Percentiles rank a stretch among this genome's conserved stretches.
These are phyloP conservation scores for Pyrocoelia pectoralis DNA, from an alignment of 2,888 invertebrate species.

Conservation along the genomic window DNA sequence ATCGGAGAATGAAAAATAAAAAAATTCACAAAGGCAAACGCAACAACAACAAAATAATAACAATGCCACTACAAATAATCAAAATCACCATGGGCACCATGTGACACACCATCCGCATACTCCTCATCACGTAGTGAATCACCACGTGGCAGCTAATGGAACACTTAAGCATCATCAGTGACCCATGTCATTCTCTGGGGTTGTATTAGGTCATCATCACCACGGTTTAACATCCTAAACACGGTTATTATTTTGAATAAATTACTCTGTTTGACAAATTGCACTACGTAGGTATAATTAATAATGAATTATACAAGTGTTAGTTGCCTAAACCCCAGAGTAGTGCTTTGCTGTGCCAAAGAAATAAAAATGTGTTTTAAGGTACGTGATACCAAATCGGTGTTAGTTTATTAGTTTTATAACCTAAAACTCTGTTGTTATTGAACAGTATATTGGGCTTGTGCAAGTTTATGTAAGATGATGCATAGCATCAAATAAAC, in stretches of 20 bases:
- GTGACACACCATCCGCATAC: slow-evolving; percentile 73
- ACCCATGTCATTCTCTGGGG: slow-evolving; percentile 86
- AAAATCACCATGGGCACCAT: slow-evolving; percentile 76
- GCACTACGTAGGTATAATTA: slow-evolving; percentile 22
- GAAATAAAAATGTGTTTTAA: slow-evolving; percentile 48
- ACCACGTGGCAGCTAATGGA: slow-evolving; percentile 72
- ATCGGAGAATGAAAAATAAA: slow-evolving; percentile 99
- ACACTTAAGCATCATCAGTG: slow-evolving; percentile 82
- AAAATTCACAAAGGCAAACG: slow-evolving; percentile 90
- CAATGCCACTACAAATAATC: slow-evolving; percentile 79
- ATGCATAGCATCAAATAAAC: slow-evolving; percentile 52
- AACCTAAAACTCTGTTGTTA: slow-evolving; percentile 37
- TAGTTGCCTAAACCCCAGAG: slow-evolving; percentile 50
- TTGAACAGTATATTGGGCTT: slow-evolving; percentile 53
- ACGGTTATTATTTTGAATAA: slow-evolving; percentile 36
- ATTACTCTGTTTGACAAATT: slow-evolving; percentile 21
- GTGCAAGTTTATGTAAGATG: slow-evolving; percentile 53
- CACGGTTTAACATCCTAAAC: slow-evolving; percentile 52
- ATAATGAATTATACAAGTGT: slow-evolving; percentile 39
- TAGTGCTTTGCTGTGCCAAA: slow-evolving; percentile 61
- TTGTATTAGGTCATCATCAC: slow-evolving; percentile 75
- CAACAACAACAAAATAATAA: slow-evolving; percentile 86
- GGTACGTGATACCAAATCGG: slow-evolving; percentile 49
- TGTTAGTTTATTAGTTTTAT: slow-evolving; percentile 42
- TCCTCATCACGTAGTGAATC: slow-evolving; percentile 71